phyloP scores from a whole-genome alignment of 2,888 invertebrate species.

The Tipula helvola region DNA sequence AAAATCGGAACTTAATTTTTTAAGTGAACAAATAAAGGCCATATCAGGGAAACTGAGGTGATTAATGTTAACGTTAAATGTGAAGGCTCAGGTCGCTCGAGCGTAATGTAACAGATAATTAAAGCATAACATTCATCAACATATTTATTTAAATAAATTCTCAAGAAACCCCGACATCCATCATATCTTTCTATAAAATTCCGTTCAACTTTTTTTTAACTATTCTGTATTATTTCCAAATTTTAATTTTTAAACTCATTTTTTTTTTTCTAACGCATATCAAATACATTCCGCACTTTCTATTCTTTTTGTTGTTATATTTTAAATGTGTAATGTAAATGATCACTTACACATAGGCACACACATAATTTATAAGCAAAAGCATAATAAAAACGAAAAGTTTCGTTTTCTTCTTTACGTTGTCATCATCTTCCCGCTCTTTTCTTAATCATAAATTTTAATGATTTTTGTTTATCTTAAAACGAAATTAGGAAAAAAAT shows the following conservation, averaged over 20 bases:
- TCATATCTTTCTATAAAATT: not conserved
- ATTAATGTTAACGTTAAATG: not conserved
- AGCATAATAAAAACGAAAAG: not conserved
- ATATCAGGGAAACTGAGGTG: too few relatives aligned
- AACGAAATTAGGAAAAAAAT: not conserved
- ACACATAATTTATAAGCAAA: not conserved
- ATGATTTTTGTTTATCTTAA: not conserved
- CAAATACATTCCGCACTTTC: not conserved
- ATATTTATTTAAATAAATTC: not conserved
- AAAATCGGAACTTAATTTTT: too few relatives aligned
- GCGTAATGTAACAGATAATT: not conserved
- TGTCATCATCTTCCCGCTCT: not conserved
- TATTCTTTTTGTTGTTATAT: not conserved
- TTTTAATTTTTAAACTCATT: not conserved
- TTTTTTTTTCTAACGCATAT: not conserved
- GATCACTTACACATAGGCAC: not conserved
- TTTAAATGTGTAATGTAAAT: not conserved
- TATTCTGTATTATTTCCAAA: not conserved
- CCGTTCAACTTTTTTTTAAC: not conserved
- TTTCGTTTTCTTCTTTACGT: not conserved
- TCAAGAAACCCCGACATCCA: not conserved
- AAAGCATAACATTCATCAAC: not conserved
- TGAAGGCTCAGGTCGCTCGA: not conserved
- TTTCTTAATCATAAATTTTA: not conserved
- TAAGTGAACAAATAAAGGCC: too few relatives aligned